phyloP scores from a whole-genome alignment of 2,797 vertebrate genomes.

The Pachyuromys duprasi region DNA sequence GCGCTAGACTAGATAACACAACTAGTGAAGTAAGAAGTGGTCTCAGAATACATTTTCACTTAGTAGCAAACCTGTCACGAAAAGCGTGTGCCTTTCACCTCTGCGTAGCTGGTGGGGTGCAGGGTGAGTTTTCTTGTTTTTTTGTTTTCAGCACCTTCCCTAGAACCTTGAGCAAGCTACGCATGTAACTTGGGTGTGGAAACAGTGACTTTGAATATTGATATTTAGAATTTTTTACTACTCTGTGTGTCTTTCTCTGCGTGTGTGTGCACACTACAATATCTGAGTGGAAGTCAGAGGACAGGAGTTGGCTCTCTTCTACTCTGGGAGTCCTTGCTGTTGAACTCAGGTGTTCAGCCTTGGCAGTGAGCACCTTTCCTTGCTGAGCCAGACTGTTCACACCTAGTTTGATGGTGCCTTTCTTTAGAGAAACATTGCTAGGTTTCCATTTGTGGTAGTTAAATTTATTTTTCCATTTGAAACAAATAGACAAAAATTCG shows the following conservation, averaged over 20 bases:
- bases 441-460: background rate
- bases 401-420: background rate
- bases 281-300: background rate
- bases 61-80: too few relatives aligned
- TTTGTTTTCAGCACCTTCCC: background rate
- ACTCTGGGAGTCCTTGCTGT: too few relatives aligned
- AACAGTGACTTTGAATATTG: background rate
- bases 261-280: background rate
- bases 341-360: background rate
- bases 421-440: background rate
- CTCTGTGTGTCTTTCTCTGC: background rate
- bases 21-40: too few relatives aligned
- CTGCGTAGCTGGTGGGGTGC: too few relatives aligned
- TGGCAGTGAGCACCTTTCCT: background rate
- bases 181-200: background rate
- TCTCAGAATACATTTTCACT: background rate
- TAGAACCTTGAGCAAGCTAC: background rate
- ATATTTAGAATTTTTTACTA: background rate
- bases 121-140: background rate
- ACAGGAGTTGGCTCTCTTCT: background rate
- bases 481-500: background rate
- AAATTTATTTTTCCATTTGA: background rate
- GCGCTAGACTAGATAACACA: background rate
- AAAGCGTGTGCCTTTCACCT: background rate
- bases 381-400: background rate